These are phyloP conservation scores for Phyllopteryx taeniolatus DNA, from an alignment of 2,113 vertebrate species.

Conservation along the genomic window DNA sequence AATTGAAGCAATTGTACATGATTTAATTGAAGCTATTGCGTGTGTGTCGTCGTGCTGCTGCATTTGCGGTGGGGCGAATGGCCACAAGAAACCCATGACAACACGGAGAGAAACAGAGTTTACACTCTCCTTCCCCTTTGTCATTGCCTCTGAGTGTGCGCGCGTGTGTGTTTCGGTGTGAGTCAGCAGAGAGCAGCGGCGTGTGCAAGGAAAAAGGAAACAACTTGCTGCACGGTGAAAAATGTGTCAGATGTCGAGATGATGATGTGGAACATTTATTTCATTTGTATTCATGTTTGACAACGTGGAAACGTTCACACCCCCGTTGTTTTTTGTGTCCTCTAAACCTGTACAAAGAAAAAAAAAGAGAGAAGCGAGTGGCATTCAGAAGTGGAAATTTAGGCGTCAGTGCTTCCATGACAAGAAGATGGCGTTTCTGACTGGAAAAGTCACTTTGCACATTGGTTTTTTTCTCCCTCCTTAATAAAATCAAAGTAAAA, in stretches of 20 bases:
- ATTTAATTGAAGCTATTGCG: background rate
- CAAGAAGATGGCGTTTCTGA: background rate
- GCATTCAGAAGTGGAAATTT: background rate
- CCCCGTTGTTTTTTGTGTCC: background rate
- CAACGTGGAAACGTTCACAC: background rate
- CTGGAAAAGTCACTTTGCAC: background rate
- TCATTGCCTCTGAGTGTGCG: background rate
- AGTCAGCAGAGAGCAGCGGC: constrained; percentile 4
- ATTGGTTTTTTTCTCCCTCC: background rate
- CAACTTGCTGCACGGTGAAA: background rate
- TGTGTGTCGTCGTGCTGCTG: background rate
- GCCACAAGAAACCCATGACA: background rate
- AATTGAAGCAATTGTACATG: background rate
- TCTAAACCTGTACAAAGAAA: background rate
- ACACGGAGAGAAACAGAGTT: background rate
- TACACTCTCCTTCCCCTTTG: background rate
- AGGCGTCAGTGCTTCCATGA: background rate
- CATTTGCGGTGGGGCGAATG: background rate
- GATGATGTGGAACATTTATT: background rate
- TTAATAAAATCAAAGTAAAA: background rate
- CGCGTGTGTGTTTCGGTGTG: background rate
- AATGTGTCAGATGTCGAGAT: background rate
- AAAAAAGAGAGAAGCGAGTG: background rate
- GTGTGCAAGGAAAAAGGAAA: background rate
- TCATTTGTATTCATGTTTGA: background rate